Base-by-base conservation (phyloP, 2,797 vertebrate species). In the Rhadinocentrus ornatus region DNA sequence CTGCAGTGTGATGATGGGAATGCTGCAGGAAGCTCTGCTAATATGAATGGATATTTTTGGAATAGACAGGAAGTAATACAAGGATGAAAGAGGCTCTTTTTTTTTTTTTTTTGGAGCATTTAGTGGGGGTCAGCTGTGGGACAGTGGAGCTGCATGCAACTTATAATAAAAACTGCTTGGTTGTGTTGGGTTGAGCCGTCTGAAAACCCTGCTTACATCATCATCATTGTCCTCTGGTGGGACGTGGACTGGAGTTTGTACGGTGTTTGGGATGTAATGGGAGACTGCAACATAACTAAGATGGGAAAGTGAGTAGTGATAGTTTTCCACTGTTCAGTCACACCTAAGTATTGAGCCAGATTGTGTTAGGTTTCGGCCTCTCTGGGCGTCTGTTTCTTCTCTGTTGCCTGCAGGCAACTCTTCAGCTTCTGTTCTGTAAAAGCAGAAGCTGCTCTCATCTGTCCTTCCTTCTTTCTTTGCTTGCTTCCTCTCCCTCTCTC, bases 361-460 rank as follows among this genome's bases (percentile, higher is more conserved):
- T 77, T 71, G 34, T 39, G 24, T 54, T 0, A n/a, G 46, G 35
- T 73, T 73, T 26, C 3, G 20, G 9, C 32, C 27, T 66, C 20
- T 71, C 12, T 48, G 3, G 16, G 20, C n/a, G 35, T 35, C 4
- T 73, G 18, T 77, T 73, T 74, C 77, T 53, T 63, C 74, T 69
- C 74, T 67, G 26, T 22, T 18, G 26, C 0, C 27, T 63, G 56
- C 55, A 80, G 37, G 39, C 39, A 1, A 6, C 39, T n/a, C 54
- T 76, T 74, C 62, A 75, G 61, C 62, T 74, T 72, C 27, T 62
- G 61, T 61, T 66, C 59, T 64, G 2, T 74, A 48, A 90, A 89
- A 88, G 84, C 74, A 86, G 84, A 90, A 89, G 56, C 82, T 55
- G 44, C 59, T 72, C 56, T 72, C 46, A 32, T 68, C 5, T 61